Conservation (phyloP, 2,113 vertebrate species). For the Apus apus region DNA sequence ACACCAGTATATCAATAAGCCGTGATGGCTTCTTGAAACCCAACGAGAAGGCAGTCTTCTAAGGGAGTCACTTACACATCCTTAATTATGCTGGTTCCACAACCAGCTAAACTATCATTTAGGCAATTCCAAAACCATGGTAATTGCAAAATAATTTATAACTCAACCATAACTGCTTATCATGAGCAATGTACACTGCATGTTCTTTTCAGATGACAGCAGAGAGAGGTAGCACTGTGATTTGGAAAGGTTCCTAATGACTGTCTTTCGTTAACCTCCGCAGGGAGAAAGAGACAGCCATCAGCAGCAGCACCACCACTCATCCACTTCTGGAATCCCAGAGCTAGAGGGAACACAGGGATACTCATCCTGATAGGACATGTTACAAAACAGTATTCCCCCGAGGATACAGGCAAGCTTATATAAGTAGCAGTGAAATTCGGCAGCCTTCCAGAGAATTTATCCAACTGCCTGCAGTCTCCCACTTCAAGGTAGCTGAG, state of each 20-base stretch:
- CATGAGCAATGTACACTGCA: background rate
- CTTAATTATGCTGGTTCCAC: slow-evolving; percentile 3
- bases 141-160: background rate
- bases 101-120: background rate
- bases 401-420: slow-evolving; percentile 14
- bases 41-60: background rate
- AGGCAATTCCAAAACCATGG: background rate
- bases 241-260: background rate
- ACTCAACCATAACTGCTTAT: background rate
- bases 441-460: slow-evolving; percentile 18
- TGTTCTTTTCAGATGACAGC: background rate
- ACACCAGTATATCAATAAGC: background rate
- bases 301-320: background rate
- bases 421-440: slow-evolving; percentile 37
- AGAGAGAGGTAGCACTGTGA: background rate
- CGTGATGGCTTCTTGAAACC: background rate
- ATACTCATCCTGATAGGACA: background rate
- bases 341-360: background rate
- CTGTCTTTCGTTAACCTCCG: background rate
- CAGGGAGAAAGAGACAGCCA: background rate
- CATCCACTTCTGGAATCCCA: background rate
- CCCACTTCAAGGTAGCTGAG: slow-evolving; percentile 54
- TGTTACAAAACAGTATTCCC: background rate
- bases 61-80: background rate
- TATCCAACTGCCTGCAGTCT: slow-evolving; percentile 31